A percentile compares a stretch with the other conserved stretches of the same genome.
phyloP scores from a whole-genome alignment of 2,797 vertebrate species.

The Capromys pilorides region DNA sequence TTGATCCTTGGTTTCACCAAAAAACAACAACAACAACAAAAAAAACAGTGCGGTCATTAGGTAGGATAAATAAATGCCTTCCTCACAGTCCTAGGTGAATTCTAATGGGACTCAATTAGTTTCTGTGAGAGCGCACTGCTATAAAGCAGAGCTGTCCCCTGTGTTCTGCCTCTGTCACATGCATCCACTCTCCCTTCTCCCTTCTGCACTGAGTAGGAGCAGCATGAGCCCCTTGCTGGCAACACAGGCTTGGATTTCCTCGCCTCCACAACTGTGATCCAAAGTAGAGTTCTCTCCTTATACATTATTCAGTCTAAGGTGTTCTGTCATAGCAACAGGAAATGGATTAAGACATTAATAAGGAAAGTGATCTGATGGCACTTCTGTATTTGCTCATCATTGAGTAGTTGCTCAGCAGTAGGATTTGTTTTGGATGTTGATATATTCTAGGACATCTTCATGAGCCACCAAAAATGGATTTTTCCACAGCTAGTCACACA shows the following conservation, averaged over 20 bases:
- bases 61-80: not conserved
- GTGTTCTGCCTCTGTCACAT: not conserved
- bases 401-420: slow-evolving; percentile 1
- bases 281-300: not conserved
- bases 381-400: not conserved
- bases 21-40: too few relatives aligned
- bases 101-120: not conserved
- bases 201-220: not conserved
- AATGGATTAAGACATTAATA: not conserved
- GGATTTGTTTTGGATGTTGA: slow-evolving; percentile 2
- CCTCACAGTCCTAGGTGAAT: not conserved
- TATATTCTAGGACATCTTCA: not conserved
- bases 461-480: slow-evolving; percentile 2
- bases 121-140: not conserved
- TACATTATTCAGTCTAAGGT: not conserved
- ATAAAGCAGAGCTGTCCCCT: not conserved
- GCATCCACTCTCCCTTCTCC: not conserved
- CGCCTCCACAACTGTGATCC: not conserved
- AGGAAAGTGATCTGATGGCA: not conserved
- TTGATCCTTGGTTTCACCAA: too few relatives aligned
- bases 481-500: not conserved
- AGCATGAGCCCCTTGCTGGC: not conserved
- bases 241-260: not conserved
- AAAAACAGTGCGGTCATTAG: not conserved
- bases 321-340: not conserved